Evolutionary conservation across 2,797 vertebrate species (phyloP).

Genomic region (Catamblyrhynchus diadema): DNA sequence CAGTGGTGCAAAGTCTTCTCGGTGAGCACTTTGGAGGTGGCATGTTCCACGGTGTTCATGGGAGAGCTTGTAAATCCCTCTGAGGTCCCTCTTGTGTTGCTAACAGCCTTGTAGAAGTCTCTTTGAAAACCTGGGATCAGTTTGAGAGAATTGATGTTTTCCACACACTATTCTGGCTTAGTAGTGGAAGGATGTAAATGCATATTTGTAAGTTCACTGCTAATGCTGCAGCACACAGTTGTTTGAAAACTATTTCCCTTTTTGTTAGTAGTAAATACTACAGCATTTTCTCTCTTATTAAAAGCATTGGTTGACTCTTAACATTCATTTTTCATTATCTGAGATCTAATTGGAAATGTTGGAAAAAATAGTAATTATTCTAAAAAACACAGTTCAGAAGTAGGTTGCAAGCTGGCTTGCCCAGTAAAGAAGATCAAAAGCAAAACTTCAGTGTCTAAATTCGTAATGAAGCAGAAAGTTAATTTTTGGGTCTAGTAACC

Average conservation of each 20-base stretch:
- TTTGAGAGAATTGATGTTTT: not conserved
- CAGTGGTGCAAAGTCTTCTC: accelerated
- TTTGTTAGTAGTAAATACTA: not conserved
- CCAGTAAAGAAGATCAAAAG: not conserved
- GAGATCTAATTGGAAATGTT: not conserved
- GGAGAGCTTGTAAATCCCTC: not conserved
- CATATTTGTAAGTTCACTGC: accelerated
- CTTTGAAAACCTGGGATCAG: not conserved
- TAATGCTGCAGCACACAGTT: not conserved
- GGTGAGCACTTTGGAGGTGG: accelerated
- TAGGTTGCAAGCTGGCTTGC: not conserved
- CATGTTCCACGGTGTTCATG: accelerated
- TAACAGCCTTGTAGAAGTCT: not conserved
- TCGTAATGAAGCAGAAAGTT: not conserved
- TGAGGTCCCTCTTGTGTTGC: not conserved
- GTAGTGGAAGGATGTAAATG: not conserved
- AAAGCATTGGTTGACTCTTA: not conserved
- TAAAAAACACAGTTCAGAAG: not conserved
- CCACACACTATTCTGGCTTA: accelerated
- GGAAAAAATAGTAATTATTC: not conserved
- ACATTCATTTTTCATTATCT: not conserved
- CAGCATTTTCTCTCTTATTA: not conserved
- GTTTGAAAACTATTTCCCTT: not conserved
- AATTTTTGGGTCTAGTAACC: not conserved
- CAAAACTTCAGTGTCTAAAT: not conserved